Conservation (phyloP, 2,888 invertebrate genomes). For the Caenorhabditis doughertyi region DNA sequence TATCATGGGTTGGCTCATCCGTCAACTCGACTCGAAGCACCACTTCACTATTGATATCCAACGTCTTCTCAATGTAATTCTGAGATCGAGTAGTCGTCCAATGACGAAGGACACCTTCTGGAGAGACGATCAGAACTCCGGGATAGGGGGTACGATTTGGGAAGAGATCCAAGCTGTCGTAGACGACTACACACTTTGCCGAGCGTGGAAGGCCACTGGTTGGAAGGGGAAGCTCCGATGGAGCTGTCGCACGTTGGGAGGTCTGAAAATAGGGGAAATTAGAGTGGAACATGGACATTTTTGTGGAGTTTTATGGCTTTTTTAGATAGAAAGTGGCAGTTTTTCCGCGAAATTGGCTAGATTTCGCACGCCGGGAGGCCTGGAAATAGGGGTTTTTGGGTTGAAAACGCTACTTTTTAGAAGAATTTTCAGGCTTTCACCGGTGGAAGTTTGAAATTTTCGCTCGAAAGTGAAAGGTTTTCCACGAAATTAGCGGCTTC, state of each 20-base stretch:
- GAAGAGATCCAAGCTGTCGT: constrained; percentile 15
- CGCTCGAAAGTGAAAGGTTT: no score
- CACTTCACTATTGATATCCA: constrained; percentile 63
- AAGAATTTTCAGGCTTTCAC: no score
- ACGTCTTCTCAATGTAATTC: constrained; percentile 40
- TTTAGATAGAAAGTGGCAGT: no score
- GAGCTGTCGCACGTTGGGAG: constrained; percentile 33
- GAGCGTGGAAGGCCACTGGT: constrained; percentile 56
- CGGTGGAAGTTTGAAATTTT: no score
- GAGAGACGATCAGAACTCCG: constrained; percentile 53
- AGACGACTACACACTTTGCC: constrained; percentile 57
- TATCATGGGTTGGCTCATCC: constrained; percentile 28
- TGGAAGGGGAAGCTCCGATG: constrained; percentile 46
- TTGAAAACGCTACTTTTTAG: no score
- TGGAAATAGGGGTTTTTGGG: no score
- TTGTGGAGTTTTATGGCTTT: no score
- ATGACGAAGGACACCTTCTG: constrained; percentile 64
- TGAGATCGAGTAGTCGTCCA: constrained; percentile 50
- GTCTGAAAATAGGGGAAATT: no score
- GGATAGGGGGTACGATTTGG: constrained; percentile 17
- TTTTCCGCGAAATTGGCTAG: no score
- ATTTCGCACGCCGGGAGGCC: no score
- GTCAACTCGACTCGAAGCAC: constrained; percentile 45
- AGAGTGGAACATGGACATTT: no score
- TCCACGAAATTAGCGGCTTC: no score